Conservation (phyloP, 2,113 vertebrate genomes). For the Chiloscyllium plagiosum region DNA sequence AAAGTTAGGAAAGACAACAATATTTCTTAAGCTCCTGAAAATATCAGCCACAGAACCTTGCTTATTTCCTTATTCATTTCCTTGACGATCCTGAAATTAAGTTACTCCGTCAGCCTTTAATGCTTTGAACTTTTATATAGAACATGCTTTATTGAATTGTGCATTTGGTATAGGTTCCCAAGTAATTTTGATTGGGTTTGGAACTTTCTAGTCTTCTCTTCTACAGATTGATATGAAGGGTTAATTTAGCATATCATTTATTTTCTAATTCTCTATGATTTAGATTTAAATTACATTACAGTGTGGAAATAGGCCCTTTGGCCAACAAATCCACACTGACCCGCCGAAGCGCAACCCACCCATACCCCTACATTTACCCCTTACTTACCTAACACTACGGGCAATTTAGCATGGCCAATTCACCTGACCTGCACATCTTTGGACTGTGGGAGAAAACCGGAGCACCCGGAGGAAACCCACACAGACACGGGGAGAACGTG, state of each 20-base stretch:
- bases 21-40: not conserved
- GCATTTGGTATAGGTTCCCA: conserved; percentile 4
- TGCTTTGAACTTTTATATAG: not conserved
- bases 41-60: not conserved
- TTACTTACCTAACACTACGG: too few species aligned
- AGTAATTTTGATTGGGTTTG: not conserved
- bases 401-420: too few species aligned
- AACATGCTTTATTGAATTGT: not conserved
- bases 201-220: not conserved
- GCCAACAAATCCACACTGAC: too few species aligned
- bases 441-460: too few species aligned
- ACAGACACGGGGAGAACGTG: too few species aligned
- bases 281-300: too few species aligned
- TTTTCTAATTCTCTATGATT: not conserved
- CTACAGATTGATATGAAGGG: not conserved
- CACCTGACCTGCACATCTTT: too few species aligned
- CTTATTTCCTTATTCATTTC: not conserved
- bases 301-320: too few species aligned
- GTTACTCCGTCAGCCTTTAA: not conserved
- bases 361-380: too few species aligned
- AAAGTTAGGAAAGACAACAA: not conserved
- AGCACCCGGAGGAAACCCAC: too few species aligned
- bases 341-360: too few species aligned
- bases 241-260: not conserved
- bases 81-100: not conserved